A percentile compares a stretch with the other conserved stretches of the same genome.
phyloP scores from a whole-genome alignment of 2,888 invertebrate genomes.

The Sesia bembeciformis region DNA sequence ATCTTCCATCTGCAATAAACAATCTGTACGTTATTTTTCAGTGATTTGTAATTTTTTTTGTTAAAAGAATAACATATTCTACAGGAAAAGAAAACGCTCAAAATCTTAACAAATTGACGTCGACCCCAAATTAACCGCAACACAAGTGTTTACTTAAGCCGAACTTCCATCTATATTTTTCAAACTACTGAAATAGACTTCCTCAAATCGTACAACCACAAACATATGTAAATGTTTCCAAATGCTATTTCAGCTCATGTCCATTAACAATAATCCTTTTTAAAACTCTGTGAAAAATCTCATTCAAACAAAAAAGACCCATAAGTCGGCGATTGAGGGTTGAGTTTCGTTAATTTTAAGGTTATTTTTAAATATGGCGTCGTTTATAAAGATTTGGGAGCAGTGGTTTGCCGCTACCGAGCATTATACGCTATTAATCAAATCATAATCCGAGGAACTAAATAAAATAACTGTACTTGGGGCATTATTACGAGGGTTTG shows the following conservation, averaged over 20 bases:
- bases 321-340: constrained; percentile 20
- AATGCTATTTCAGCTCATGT: constrained; percentile 30
- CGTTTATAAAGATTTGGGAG: constrained; percentile 49
- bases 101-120: neutral
- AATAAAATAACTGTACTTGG: constrained; percentile 14
- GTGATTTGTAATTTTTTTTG: no score
- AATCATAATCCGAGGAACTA: constrained; percentile 26
- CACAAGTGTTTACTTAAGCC: constrained; percentile 29
- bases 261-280: constrained; percentile 61
- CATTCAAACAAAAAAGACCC: constrained; percentile 14
- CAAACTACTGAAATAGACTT: constrained; percentile 2
- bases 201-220: constrained; percentile 19
- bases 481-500: neutral
- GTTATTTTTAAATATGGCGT: constrained; percentile 26
- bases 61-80: no score
- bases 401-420: constrained; percentile 26
- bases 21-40: no score
- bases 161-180: constrained; percentile 1
- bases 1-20: no score
- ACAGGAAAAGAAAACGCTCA: no score
- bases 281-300: constrained; percentile 26
- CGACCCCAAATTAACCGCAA: constrained; percentile 38
- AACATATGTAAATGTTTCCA: constrained; percentile 44
- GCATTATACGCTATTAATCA: constrained; percentile 52
- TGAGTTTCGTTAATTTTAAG: constrained; percentile 16